phyloP scores from a whole-genome alignment of 2,113 vertebrate genomes.

The Mustela nigripes region DNA sequence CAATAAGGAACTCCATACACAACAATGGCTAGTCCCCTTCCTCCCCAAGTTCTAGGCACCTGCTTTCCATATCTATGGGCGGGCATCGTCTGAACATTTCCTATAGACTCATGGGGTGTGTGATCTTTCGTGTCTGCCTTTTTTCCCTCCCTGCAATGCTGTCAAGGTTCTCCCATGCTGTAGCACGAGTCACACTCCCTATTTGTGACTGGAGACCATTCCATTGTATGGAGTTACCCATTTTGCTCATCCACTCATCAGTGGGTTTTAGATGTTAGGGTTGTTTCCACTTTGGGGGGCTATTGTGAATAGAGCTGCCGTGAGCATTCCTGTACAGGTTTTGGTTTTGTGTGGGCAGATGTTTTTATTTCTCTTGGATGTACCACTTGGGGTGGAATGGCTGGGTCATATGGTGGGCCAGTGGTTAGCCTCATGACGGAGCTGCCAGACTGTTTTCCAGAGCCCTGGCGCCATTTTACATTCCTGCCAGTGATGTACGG shows the following conservation, averaged over 20 bases:
- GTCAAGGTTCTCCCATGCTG: not conserved
- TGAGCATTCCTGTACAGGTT: not conserved
- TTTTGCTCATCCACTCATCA: not conserved
- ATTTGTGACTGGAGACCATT: not conserved
- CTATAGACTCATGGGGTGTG: not conserved
- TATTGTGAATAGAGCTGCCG: not conserved
- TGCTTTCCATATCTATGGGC: not conserved
- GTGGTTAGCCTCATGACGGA: not conserved
- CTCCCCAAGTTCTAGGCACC: not conserved
- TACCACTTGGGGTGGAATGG: not conserved
- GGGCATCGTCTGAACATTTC: not conserved
- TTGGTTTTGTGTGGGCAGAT: not conserved
- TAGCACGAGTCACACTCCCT: not conserved
- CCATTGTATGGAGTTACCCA: not conserved
- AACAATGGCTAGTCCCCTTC: not conserved
- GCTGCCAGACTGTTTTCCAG: not conserved
- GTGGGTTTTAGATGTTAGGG: not conserved
- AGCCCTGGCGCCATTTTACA: rapidly evolving
- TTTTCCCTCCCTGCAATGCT: not conserved
- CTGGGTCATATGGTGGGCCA: not conserved
- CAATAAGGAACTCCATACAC: not conserved
- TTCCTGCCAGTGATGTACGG: not conserved
- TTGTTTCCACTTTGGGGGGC: not conserved
- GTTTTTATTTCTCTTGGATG: not conserved
- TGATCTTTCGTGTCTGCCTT: not conserved